phyloP scores from a whole-genome alignment of 2,888 invertebrate species.

The Ditula angustiorana region DNA sequence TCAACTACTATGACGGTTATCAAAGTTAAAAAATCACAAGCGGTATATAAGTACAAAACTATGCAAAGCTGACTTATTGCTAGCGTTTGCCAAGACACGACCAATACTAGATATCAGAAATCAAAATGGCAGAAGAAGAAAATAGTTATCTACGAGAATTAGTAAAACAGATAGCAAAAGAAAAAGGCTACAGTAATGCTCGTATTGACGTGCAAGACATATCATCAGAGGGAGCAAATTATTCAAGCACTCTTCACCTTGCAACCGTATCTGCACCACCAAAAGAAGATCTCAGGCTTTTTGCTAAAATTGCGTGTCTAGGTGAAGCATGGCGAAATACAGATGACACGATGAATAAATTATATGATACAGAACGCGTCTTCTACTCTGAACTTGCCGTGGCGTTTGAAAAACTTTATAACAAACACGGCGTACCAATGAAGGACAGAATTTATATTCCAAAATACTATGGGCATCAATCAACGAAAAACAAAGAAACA shows the following conservation, averaged over 20 bases:
- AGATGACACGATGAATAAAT: not conserved
- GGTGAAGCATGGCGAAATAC: constrained; percentile 1
- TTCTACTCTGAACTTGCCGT: constrained; percentile 1
- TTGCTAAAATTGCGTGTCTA: not conserved
- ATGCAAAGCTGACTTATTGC: not conserved
- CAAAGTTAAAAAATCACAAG: not conserved
- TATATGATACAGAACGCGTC: not conserved
- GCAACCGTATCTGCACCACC: constrained; percentile 44
- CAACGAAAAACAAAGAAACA: constrained; percentile 57
- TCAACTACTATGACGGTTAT: too few relatives aligned
- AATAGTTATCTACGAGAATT: constrained; percentile 34
- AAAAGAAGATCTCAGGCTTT: constrained; percentile 34
- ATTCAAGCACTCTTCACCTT: constrained; percentile 54
- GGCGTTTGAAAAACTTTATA: not conserved
- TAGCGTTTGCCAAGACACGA: not conserved
- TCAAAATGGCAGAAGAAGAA: not conserved
- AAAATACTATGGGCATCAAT: constrained; percentile 6
- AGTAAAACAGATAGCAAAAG: constrained; percentile 48
- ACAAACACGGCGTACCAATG: not conserved
- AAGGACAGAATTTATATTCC: not conserved
- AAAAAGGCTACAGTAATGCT: constrained; percentile 44
- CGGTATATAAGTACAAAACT: not conserved
- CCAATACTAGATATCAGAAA: not conserved
- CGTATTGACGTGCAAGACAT: constrained; percentile 48
- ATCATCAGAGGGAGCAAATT: constrained; percentile 60